Percentiles rank a stretch among this genome's conserved stretches.
phyloP scores from a whole-genome alignment of 1,140 invertebrate species.

The Papilio helenus region DNA sequence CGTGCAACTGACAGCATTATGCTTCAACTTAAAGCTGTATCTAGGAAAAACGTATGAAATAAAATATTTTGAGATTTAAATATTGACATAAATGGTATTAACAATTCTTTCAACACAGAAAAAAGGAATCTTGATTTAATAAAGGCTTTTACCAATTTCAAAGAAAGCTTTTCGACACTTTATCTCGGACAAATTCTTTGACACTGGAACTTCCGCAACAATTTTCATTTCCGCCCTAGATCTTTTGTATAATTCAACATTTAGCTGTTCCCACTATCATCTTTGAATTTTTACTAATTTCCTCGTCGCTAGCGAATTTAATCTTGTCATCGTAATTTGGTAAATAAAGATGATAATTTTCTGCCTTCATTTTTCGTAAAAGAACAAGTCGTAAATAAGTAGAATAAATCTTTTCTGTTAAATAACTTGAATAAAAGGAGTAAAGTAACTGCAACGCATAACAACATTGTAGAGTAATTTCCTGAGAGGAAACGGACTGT shows the following conservation, averaged over 20 bases:
- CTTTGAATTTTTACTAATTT: conserved; percentile 22
- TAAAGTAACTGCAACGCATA: conserved; percentile 48
- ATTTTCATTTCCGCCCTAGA: conserved; percentile 67
- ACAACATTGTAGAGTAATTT: conserved; percentile 56
- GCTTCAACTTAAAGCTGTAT: neutral
- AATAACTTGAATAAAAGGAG: neutral
- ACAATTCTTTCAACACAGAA: neutral
- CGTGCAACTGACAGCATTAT: conserved; percentile 4
- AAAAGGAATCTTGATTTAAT: conserved; percentile 26
- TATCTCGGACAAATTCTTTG: conserved; percentile 50
- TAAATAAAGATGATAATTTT: neutral
- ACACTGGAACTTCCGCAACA: conserved; percentile 63
- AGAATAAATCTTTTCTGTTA: neutral
- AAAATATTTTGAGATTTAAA: neutral
- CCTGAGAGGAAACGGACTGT: conserved; percentile 43
- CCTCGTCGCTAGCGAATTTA: neutral
- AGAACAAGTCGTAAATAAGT: neutral
- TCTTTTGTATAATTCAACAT: conserved; percentile 43
- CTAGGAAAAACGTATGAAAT: conserved; percentile 5
- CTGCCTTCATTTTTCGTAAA: neutral
- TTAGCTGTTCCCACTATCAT: conserved; percentile 7
- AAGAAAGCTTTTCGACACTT: conserved; percentile 57
- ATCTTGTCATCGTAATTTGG: neutral
- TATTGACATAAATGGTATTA: neutral
- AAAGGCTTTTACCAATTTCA: conserved; percentile 46